Conservation (phyloP, 2,888 invertebrate genomes). For the Rhodophaea formosa region DNA sequence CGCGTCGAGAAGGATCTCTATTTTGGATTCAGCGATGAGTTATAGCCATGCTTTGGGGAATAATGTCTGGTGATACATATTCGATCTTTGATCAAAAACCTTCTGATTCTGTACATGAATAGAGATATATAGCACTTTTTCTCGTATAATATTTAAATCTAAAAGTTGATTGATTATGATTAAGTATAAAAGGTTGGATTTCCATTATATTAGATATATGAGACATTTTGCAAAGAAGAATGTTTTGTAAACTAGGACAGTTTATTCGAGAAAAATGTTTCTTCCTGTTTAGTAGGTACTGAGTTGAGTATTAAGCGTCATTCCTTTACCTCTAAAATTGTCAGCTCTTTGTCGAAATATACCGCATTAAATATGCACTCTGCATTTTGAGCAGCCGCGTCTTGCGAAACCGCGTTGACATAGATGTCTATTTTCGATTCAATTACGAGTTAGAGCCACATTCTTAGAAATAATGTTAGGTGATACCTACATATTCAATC, state of each 20-base stretch:
- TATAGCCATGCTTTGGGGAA: not conserved
- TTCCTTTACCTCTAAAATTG: not conserved
- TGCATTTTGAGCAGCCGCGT: not conserved
- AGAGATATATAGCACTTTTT: too few species aligned
- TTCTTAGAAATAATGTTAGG: not conserved
- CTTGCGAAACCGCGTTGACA: not conserved
- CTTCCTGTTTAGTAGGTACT: too few species aligned
- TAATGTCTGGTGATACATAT: conserved; percentile 1
- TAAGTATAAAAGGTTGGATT: too few species aligned
- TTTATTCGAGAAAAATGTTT: too few species aligned
- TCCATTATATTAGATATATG: too few species aligned
- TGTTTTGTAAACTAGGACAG: too few species aligned
- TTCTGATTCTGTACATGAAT: not conserved
- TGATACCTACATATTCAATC: too few species aligned
- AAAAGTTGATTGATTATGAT: too few species aligned
- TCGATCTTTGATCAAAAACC: not conserved
- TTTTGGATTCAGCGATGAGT: conserved; percentile 9
- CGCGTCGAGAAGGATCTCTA: not conserved
- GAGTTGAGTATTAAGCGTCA: not conserved
- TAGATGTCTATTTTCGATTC: conserved; percentile 4
- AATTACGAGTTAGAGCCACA: not conserved
- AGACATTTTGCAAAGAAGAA: too few species aligned
- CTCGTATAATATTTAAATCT: too few species aligned
- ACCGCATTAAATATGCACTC: conserved; percentile 7
- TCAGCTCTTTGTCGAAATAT: conserved; percentile 1